Evolutionary conservation across 2,113 vertebrate genomes (phyloP).

Genomic region (Petroica traversi): DNA sequence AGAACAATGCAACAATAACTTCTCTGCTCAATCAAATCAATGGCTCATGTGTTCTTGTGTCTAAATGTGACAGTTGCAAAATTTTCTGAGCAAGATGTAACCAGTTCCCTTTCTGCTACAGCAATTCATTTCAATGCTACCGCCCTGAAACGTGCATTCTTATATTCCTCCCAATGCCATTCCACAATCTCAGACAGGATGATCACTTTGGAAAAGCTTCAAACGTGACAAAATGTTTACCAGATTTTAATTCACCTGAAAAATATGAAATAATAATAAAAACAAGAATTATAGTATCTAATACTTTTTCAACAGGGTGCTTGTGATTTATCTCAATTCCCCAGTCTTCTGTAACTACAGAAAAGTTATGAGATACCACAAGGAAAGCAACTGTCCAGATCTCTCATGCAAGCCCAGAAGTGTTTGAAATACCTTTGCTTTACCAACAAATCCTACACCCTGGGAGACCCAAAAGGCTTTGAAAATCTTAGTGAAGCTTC

Average conservation of each 20-base stretch:
- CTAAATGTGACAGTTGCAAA: background rate
- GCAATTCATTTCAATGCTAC: background rate
- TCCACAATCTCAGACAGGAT: fast-evolving
- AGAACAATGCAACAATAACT: background rate
- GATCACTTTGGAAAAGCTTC: background rate
- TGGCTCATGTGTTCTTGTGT: background rate
- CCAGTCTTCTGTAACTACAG: background rate
- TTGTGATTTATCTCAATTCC: background rate
- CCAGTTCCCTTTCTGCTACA: background rate
- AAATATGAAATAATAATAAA: background rate
- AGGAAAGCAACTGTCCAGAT: background rate
- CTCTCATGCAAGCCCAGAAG: background rate
- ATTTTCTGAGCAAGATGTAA: background rate
- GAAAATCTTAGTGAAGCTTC: background rate
- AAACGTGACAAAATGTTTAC: background rate
- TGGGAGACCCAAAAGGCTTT: background rate
- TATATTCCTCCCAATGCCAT: background rate
- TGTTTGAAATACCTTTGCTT: background rate
- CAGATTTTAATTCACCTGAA: background rate
- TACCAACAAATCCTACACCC: background rate
- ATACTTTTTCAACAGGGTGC: background rate
- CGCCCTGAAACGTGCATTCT: background rate
- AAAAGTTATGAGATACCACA: background rate
- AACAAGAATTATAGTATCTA: background rate
- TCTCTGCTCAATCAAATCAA: background rate